phyloP scores from a whole-genome alignment of 2,113 vertebrate genomes.

The Tetraodon nigroviridis region DNA sequence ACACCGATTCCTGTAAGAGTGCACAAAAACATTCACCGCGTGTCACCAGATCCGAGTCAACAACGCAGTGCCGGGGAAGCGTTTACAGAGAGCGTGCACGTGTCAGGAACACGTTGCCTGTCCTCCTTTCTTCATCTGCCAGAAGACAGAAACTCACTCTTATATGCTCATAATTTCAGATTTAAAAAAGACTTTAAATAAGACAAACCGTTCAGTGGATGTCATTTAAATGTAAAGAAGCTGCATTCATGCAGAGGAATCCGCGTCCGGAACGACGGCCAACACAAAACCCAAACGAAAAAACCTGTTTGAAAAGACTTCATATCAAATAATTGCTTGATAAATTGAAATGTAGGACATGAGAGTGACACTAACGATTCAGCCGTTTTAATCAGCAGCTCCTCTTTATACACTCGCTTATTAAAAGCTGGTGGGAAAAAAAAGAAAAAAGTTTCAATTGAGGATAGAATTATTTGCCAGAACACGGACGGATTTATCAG shows the following conservation, averaged over 20 bases:
- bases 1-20: slow-evolving; percentile 60
- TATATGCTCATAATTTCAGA: not conserved
- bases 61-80: slow-evolving; percentile 54
- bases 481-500: slow-evolving; percentile 65
- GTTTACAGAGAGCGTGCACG: slow-evolving; percentile 38
- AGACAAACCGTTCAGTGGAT: not conserved
- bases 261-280: no score
- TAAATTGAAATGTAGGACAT: slow-evolving; percentile 50
- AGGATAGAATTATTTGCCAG: slow-evolving; percentile 20
- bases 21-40: slow-evolving; percentile 43
- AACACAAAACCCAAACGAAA: not conserved
- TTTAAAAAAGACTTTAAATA: not conserved
- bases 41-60: slow-evolving; percentile 57
- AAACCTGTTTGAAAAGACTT: slow-evolving; percentile 4
- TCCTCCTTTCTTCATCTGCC: slow-evolving; percentile 42
- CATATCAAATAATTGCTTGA: slow-evolving; percentile 47
- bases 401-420: slow-evolving; percentile 1
- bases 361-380: slow-evolving; percentile 48
- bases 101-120: slow-evolving; percentile 18
- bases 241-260: no score
- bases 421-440: not conserved
- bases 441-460: not conserved
- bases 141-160: slow-evolving; percentile 5
- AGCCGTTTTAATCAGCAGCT: slow-evolving; percentile 37
- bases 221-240: no score